phyloP scores from a whole-genome alignment of 2,888 invertebrate genomes.

The Dioctria linearis region DNA sequence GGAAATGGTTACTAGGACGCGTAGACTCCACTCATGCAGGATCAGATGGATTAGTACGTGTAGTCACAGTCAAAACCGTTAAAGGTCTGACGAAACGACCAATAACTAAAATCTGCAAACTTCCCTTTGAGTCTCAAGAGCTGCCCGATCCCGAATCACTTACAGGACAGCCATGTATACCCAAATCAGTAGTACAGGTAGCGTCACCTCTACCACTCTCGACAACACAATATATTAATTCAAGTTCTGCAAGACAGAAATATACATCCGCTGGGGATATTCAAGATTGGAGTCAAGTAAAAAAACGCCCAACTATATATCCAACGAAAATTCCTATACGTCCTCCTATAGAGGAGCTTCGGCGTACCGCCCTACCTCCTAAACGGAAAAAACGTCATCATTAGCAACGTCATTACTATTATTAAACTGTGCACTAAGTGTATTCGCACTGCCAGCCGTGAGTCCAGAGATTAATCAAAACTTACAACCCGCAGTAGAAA shows the following conservation, averaged over 20 bases:
- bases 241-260: too few relatives aligned
- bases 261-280: neutral
- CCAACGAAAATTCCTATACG: neutral
- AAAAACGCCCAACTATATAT: neutral
- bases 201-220: too few relatives aligned
- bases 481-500: too few relatives aligned
- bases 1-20: neutral
- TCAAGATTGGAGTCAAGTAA: neutral
- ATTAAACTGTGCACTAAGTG: neutral
- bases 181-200: too few relatives aligned
- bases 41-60: too few relatives aligned
- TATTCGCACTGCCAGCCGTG: neutral
- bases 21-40: too few relatives aligned
- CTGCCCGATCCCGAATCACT: neutral
- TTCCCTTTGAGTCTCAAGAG: neutral
- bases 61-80: neutral
- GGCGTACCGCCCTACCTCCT: neutral
- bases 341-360: neutral
- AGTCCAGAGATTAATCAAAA: too few relatives aligned
- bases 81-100: neutral
- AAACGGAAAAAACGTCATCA: neutral
- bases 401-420: neutral
- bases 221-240: too few relatives aligned
- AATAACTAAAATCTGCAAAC: neutral
- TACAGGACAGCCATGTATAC: neutral